Base-by-base conservation (phyloP, 1,140 invertebrate genomes). In the Catajapyx aquilonaris region DNA sequence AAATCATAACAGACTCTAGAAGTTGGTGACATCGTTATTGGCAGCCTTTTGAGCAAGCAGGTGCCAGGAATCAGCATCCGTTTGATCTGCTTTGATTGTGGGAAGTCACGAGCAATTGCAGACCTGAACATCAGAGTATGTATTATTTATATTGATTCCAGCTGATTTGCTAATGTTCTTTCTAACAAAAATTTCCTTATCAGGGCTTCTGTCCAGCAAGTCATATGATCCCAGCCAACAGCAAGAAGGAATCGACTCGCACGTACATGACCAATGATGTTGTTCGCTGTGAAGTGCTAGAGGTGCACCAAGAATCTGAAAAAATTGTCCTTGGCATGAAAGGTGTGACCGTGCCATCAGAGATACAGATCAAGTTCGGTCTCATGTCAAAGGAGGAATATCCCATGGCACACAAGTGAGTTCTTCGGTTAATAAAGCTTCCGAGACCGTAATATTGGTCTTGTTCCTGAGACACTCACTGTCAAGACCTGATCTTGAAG, bases 291-390 rank as follows among this genome's bases (percentile, higher is more conserved):
- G 81, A 86, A 64, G 77, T 90, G 15, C 63, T 85, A 47, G 77
- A 80, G 66, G 73, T 87, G 40, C 78, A 76, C 50, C 69, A 76
- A 32, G 83, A 87, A 52, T 73, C 73, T 18, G 80, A 87, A 56
- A 86, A 84, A 61, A 69, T 91, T 52, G 70, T 79, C 42, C 69
- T 80, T 52, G 81, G 81, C 49, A 81, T 88, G 73, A 77, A 81
- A 56, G 74, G 78, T 41, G 59, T 68, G 42, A 66, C 73, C 33
- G 61, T 74, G 40, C 57, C 62, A 23, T 55, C 65, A 2, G 69
- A 72, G 48, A 69, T 73, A 50, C 71, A 46, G 31, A 40, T 35
- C 34, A 53, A 52, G 17, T 67, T 88, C 48, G 86, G 85, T 46
- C 66, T 87, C 36, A 77, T 88, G 51, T 74, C 71, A 63, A 68